Percentiles rank a stretch among this genome's conserved stretches.
phyloP scores from a whole-genome alignment of 2,797 vertebrate species.

The Etheostoma perlongum region DNA sequence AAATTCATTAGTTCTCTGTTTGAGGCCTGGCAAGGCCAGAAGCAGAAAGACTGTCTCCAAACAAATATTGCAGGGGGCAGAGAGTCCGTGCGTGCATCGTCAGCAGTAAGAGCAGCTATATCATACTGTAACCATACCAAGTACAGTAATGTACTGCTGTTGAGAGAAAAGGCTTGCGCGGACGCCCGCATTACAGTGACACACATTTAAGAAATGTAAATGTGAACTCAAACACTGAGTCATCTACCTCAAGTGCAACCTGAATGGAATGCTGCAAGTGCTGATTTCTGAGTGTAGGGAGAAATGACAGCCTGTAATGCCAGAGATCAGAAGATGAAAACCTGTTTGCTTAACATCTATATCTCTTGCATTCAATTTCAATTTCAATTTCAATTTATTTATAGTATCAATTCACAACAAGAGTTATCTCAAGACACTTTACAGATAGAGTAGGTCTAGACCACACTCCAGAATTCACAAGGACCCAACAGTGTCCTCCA shows the following conservation, averaged over 20 bases:
- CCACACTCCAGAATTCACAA: too few species aligned
- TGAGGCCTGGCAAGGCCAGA: conserved; percentile 15
- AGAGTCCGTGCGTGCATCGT: conserved; percentile 11
- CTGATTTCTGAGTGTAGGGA: not conserved
- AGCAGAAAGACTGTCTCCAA: conserved; percentile 25
- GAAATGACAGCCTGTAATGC: not conserved
- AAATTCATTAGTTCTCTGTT: conserved; percentile 61
- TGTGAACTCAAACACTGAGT: conserved; percentile 9
- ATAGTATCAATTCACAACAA: too few species aligned
- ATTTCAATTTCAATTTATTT: too few species aligned
- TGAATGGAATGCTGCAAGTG: not conserved
- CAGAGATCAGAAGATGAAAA: conserved; percentile 13
- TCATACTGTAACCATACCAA: conserved; percentile 42
- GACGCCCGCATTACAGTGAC: not conserved
- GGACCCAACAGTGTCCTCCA: too few species aligned
- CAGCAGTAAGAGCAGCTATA: conserved; percentile 15
- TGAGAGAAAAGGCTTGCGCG: not conserved
- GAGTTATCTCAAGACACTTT: too few species aligned
- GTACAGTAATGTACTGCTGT: conserved; percentile 26
- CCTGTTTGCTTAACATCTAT: conserved; percentile 26
- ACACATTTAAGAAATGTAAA: not conserved
- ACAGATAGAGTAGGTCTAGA: too few species aligned
- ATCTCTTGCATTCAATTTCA: not conserved
- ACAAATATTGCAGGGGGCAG: conserved; percentile 6
- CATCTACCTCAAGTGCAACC: not conserved